Base-by-base conservation (phyloP, 2,888 invertebrate genomes). In the Muschampia plurimacula region DNA sequence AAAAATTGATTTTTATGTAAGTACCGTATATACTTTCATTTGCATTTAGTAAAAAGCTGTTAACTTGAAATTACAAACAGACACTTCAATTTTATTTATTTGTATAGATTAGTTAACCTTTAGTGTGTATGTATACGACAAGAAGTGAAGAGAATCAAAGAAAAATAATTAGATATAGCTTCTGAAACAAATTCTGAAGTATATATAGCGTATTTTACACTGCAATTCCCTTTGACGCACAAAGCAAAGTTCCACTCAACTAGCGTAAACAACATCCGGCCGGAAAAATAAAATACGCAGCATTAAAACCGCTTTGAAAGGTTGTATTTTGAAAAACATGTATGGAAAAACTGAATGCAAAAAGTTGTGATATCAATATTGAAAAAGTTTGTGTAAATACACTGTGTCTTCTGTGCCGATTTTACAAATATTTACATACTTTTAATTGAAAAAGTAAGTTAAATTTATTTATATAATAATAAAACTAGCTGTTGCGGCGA, bases 151-250 rank as follows among this genome's bases (percentile, higher is more conserved):
- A 2, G 8, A 9, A 41, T 6, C 6, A 49, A 49, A 49, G 7
- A 49, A n/a, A n/a, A 6, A n/a, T 49, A 49, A n/a, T 7, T 1
- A 49, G 2, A 12, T 12, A 4, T 5, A 49, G 1, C 0, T 13
- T 6, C 57, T 39, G 28, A 55, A 63, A 69, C 60, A 69, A 69
- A 1, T n/a, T 13, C 57, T 39, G 28, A 41, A 63, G 49, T 63
- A 63, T 49, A 52, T 41, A 69, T 52, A 52, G 39, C 63, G 12
- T 15, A 36, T 64, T 69, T 64, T 64, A 55, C 69, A 64, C 32
- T 70, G 69, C 32, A 70, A 70, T 64, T 64, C 57, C 57, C 64
- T 70, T 70, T 70, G 64, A 70, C 57, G 55, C 32, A 64, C 64
- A 70, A 70, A 68, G 68, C 60, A 46, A 59, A 57, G 55, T 64